Evolutionary conservation across 2,113 vertebrate genomes (phyloP).

Genomic region (Carettochelys insculpta): DNA sequence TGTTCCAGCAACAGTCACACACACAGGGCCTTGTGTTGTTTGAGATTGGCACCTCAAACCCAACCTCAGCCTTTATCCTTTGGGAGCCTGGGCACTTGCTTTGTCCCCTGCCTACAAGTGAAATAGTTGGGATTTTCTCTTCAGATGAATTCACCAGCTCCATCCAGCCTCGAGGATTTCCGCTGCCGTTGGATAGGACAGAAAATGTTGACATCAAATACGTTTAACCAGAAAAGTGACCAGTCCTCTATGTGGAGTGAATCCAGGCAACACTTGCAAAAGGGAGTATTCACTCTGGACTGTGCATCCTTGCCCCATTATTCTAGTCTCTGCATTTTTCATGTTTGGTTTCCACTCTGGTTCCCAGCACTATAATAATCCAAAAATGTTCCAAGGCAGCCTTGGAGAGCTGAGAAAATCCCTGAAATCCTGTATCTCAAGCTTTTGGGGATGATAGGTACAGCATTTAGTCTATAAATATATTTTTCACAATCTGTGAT

Average conservation of each 20-base stretch:
- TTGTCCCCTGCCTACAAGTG: neutral
- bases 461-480: neutral
- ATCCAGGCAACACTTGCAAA: neutral
- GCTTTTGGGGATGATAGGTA: neutral
- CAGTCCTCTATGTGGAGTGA: neutral
- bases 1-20: neutral
- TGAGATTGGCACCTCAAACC: neutral
- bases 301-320: neutral
- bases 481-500: neutral
- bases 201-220: neutral
- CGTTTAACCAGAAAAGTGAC: neutral
- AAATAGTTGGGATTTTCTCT: neutral
- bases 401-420: neutral
- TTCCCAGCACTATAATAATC: neutral
- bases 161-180: neutral
- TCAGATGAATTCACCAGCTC: neutral
- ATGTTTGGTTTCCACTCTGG: neutral
- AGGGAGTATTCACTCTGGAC: neutral
- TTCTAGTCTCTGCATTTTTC: neutral
- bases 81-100: neutral
- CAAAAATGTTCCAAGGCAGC: neutral
- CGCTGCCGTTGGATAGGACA: neutral
- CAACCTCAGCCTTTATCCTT: neutral
- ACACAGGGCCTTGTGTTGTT: neutral
- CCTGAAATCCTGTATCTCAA: neutral